Evolutionary conservation across 2,113 vertebrate genomes (phyloP), one percentile per base, ranked within the genome.

Genomic region (Peromyscus maniculatus): DNA sequence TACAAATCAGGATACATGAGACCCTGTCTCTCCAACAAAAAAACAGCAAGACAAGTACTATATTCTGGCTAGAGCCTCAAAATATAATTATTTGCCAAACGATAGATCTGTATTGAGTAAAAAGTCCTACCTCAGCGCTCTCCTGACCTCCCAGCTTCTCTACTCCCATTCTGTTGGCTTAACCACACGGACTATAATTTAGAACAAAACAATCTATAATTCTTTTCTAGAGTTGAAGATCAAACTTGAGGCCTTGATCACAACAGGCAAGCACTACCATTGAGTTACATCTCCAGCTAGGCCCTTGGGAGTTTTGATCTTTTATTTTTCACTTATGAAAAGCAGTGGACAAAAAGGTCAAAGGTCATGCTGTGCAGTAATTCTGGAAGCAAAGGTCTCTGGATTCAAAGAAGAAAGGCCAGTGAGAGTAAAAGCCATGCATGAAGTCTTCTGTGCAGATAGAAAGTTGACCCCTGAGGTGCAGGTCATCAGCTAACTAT

Each of bases 311-410:
- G 62, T 66, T 95, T 67, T 90, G 62, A 43, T 15, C 49, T 11
- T 59, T 92, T 87, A 31, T 39, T 78, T 57, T 52, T 5, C 36
- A 91, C 67, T 49, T 67, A 72, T 31, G 77, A 78, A 86, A 93
- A 21, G 55, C 19, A 15, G 80, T 66, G 62, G 43, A 62, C 33
- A 71, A 92, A 71, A 93, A 89, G 33, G 12, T 17, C 89, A 74
- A 93, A 92, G 36, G 15, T 19, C 90, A 91, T 3, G 26, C 24
- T 7, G 28, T 21, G 2, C 7, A 62, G 5, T 57, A 79, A 33
- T 95, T 95, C 49, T 43, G 82, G 55, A 82, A 89, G 67, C 33
- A 91, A 89, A 93, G 49, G 46, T 39, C 72, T 46, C 62, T 46
- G 57, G 71, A 55, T 10, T 21, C 49, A 69, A 92, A 94, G 55